A percentile compares a stretch with the other conserved stretches of the same genome.
phyloP scores from a whole-genome alignment of 2,888 invertebrate species.

The Nemoura dubitans region DNA sequence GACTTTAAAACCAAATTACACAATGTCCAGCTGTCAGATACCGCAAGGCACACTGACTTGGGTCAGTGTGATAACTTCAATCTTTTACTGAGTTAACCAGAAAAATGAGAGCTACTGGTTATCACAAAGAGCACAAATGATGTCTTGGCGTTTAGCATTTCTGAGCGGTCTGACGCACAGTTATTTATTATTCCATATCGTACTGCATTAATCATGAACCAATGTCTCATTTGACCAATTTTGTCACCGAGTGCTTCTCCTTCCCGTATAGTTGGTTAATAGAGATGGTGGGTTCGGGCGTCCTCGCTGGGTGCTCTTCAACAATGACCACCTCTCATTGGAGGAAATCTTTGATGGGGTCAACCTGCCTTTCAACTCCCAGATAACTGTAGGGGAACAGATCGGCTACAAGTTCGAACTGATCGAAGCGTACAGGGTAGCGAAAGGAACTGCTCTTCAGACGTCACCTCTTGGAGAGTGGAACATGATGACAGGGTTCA shows the following conservation, averaged over 20 bases:
- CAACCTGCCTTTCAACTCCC: conserved; percentile 53
- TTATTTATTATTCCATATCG: too few species aligned
- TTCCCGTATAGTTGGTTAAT: not conserved
- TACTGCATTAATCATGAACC: too few species aligned
- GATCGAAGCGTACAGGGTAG: conserved; percentile 55
- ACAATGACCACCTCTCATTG: conserved; percentile 46
- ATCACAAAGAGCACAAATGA: too few species aligned
- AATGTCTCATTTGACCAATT: not conserved
- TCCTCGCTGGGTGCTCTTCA: conserved; percentile 55
- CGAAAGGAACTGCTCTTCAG: conserved; percentile 49
- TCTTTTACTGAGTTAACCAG: too few species aligned
- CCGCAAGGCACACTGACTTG: too few species aligned
- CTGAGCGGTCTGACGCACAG: too few species aligned
- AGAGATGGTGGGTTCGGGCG: not conserved
- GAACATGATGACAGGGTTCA: conserved; percentile 45
- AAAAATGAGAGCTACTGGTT: too few species aligned
- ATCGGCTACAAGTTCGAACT: conserved; percentile 45
- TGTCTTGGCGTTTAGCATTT: too few species aligned
- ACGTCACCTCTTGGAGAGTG: conserved; percentile 52
- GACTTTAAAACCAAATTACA: too few species aligned
- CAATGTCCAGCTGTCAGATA: too few species aligned
- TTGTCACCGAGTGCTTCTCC: too few species aligned
- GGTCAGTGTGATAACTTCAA: too few species aligned
- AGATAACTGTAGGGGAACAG: conserved; percentile 55
- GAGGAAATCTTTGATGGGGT: conserved; percentile 51